phyloP scores from a whole-genome alignment of 2,113 vertebrate species.

The Limnothrissa miodon region DNA sequence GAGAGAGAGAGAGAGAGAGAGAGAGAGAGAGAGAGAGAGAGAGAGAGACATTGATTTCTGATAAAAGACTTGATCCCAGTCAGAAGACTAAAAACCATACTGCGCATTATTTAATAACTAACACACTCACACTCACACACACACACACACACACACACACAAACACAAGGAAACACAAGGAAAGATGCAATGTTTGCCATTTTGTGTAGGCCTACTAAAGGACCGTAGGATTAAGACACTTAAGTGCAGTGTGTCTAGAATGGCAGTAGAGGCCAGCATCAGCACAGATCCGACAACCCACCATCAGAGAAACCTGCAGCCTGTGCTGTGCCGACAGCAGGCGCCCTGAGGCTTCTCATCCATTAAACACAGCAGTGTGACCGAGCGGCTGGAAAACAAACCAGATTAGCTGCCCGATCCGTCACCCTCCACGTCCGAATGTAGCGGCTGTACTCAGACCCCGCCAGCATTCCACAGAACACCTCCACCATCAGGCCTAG shows the following conservation, averaged over 20 bases:
- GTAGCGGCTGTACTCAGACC: slow-evolving; percentile 66
- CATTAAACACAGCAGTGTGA: not conserved
- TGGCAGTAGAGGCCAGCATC: slow-evolving; percentile 25
- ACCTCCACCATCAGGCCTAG: slow-evolving; percentile 76
- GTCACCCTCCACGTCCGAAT: slow-evolving; percentile 73
- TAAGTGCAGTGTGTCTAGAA: not conserved
- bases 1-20: not conserved
- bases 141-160: not conserved
- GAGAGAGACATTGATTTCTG: no score
- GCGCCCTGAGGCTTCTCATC: not conserved
- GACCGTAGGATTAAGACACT: not conserved
- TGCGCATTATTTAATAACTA: no score
- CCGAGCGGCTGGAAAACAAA: slow-evolving; percentile 45
- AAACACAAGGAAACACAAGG: not conserved
- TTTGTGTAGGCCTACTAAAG: no score
- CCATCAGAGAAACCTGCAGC: not conserved
- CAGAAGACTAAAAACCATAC: no score
- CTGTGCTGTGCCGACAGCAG: not conserved
- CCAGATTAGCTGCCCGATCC: slow-evolving; percentile 67
- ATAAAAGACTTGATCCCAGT: no score
- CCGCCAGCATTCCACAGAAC: slow-evolving; percentile 73
- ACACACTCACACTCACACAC: no score
- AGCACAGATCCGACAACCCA: not conserved
- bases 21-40: not conserved
- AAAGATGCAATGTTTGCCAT: no score